phyloP scores from a whole-genome alignment of 2,113 vertebrate species.

The human (Homo sapiens) region GRCh38 chr7:51106001-51106500 shows the following conservation, averaged over 20 bases:
- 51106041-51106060: no score
- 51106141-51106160: no score
- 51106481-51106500: background rate
- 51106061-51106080: no score
- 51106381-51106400: background rate
- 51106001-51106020: no score
- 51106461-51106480: background rate
- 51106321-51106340: background rate
- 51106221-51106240: background rate
- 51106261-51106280: background rate
- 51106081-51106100: no score
- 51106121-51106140: no score
- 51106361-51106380: no score
- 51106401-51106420: background rate
- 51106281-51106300: background rate
- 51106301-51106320: background rate
- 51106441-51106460: background rate
- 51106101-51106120: no score
- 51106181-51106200: no score
- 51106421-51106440: background rate
- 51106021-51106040: no score
- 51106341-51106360: background rate
- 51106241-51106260: background rate
- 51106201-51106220: background rate
- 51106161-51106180: no score